Evolutionary conservation across 1,140 invertebrate genomes (phyloP).

Genomic region (Drosophila pseudoananassae): DNA sequence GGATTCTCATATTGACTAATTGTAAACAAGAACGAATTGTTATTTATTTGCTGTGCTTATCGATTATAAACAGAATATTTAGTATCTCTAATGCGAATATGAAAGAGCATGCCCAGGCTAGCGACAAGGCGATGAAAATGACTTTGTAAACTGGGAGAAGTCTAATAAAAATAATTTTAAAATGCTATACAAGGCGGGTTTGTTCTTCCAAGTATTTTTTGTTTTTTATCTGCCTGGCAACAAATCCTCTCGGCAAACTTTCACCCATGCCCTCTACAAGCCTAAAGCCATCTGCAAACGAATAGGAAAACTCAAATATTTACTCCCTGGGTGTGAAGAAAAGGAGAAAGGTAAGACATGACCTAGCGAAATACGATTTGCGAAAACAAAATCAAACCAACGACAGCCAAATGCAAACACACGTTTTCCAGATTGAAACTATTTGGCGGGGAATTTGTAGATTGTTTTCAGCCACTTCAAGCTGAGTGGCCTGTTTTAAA

Average conservation of each 20-base stretch:
- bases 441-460: conserved; percentile 24
- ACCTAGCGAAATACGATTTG: conserved; percentile 6
- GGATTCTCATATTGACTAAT: conserved; percentile 24
- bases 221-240: conserved; percentile 13
- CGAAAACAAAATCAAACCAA: conserved; percentile 30
- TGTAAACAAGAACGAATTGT: conserved; percentile 52
- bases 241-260: conserved; percentile 17
- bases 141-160: neutral
- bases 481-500: conserved; percentile 6
- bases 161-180: neutral
- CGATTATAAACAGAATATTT: conserved; percentile 62
- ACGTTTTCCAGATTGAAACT: conserved; percentile 43
- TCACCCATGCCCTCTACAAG: conserved; percentile 6
- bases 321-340: conserved; percentile 47
- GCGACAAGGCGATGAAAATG: conserved; percentile 55
- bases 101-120: conserved; percentile 61
- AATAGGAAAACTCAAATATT: conserved; percentile 64
- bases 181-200: neutral
- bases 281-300: conserved; percentile 34
- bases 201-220: neutral
- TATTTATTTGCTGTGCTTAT: conserved; percentile 58
- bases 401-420: conserved; percentile 54
- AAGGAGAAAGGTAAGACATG: conserved; percentile 29
- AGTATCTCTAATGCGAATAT: conserved; percentile 41
- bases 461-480: conserved; percentile 12